Evolutionary conservation across 2,113 vertebrate genomes (phyloP).

Genomic region (Crotalus viridis): DNA sequence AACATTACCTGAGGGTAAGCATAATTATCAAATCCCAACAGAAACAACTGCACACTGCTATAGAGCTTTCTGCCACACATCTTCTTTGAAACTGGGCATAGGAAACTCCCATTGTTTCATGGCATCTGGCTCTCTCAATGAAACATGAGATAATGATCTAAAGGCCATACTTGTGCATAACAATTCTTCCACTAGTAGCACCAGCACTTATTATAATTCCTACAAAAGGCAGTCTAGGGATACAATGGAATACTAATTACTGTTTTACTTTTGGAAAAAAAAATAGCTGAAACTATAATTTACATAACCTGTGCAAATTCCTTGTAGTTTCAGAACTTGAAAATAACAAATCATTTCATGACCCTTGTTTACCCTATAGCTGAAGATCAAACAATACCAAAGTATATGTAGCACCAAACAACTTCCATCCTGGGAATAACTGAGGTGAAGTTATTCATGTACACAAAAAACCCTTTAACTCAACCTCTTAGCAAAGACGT

Average conservation of each 20-base stretch:
- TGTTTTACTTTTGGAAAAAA: conserved; percentile 31
- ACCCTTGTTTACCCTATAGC: conserved; percentile 68
- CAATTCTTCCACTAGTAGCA: neutral
- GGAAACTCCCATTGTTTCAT: neutral
- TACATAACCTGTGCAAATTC: conserved; percentile 63
- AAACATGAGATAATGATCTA: neutral
- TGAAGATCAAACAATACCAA: conserved; percentile 69
- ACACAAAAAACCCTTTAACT: conserved; percentile 27
- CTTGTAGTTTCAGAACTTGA: conserved; percentile 58
- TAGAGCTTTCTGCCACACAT: neutral
- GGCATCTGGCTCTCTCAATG: neutral
- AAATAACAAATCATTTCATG: conserved; percentile 70
- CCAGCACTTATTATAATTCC: neutral
- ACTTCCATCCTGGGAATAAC: conserved; percentile 58
- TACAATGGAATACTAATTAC: conserved; percentile 18
- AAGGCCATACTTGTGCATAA: neutral
- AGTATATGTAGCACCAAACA: conserved; percentile 55
- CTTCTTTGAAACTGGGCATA: neutral
- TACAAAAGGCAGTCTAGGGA: conserved; percentile 2
- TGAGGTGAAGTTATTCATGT: conserved; percentile 30
- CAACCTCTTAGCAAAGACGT: neutral
- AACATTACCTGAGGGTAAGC: neutral
- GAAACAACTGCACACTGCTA: neutral
- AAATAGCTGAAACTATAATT: conserved; percentile 32
- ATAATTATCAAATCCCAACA: neutral